These are phyloP conservation scores for Trachelus iudaicus DNA, from an alignment of 2,888 invertebrate genomes.

Conservation along the genomic window DNA sequence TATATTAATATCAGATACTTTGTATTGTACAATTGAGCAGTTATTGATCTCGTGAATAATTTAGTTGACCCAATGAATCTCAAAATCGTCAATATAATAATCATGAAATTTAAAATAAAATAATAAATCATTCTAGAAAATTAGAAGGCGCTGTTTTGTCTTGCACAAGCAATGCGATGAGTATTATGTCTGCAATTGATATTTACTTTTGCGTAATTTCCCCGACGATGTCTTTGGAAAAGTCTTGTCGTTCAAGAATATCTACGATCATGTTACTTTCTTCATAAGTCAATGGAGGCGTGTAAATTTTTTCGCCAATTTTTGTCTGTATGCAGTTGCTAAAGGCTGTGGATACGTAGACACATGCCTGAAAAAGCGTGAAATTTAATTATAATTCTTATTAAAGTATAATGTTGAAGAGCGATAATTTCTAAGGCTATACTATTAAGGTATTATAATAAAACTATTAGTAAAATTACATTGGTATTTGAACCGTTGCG, in stretches of 20 bases:
- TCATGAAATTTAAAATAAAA: not conserved
- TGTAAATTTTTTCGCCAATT: conserved; percentile 75
- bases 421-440: no score
- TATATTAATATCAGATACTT: no score
- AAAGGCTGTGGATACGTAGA: conserved; percentile 22
- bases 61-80: no score
- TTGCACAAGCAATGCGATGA: not conserved
- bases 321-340: conserved; percentile 54
- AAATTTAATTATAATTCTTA: not conserved
- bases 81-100: not conserved
- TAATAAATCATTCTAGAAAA: no score
- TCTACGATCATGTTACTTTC: conserved; percentile 63
- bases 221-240: conserved; percentile 62
- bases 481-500: no score
- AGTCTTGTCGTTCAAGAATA: conserved; percentile 10
- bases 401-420: no score
- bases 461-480: no score
- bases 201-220: conserved; percentile 69
- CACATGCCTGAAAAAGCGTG: conserved; percentile 10
- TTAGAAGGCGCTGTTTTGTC: no score
- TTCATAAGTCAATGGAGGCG: conserved; percentile 67
- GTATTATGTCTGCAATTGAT: not conserved
- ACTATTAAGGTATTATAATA: no score
- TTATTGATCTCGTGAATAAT: no score
- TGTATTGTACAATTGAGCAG: no score